Base-by-base conservation (phyloP, 2,797 vertebrate genomes). In the Ctenopoma multispine region DNA sequence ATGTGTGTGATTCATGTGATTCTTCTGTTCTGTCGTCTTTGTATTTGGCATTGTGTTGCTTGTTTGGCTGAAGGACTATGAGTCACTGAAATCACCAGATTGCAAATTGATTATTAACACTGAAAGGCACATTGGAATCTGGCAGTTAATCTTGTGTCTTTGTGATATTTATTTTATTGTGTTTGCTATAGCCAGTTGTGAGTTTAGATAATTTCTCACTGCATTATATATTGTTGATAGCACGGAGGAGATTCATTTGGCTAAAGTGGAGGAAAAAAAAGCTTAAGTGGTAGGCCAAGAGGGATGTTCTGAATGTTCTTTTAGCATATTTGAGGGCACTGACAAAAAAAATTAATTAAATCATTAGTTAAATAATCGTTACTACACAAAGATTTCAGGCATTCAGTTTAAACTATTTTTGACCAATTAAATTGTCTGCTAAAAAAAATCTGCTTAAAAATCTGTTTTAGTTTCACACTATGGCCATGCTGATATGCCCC, bases 51-150 rank as follows among this genome's bases (percentile, higher is more conserved):
- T 73, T 62, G 48, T 20, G 7, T 59, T 12, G 24, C 77, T n/a
- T 59, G 60, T 51, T 71, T 79, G 65, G 57, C 74, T 78, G 36
- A 41, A 59, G 21, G 46, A 61, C 21, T 10, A 6, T 13, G 31
- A 84, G 10, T 72, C 53, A 69, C 55, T 60, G 40, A 80, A 78
- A 64, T 81, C 63, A 71, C 48, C 71, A 74, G 53, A 72, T 65
- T 85, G 71, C 29, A 69, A 81, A 84, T 66, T 69, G 40, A 84
- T 86, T 76, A 77, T 65, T 61, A 72, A 81, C 58, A 65, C 55
- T 29, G 54, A 58, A 66, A 79, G 46, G 65, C 66, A 64, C 56
- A 51, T 73, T 66, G 53, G 29, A 69, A 77, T 74, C 51, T 71
- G 55, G 69, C 64, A 29, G 34, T 63, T 59, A 31, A 61, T 63